These are phyloP conservation scores for Ahaetulla prasina DNA, from an alignment of 2,113 vertebrate genomes.

Conservation along the genomic window DNA sequence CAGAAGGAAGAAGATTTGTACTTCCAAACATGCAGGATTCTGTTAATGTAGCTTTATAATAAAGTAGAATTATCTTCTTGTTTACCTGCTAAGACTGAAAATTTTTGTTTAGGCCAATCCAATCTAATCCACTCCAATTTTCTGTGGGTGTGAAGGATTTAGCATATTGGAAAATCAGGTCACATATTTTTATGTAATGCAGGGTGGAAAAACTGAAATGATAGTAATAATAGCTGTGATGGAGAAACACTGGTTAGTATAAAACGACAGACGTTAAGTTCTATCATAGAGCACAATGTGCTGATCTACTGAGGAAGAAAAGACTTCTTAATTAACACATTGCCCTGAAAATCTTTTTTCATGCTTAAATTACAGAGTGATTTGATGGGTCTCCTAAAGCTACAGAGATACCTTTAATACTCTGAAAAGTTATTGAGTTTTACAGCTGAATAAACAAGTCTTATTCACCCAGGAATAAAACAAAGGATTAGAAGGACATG, in stretches of 20 bases:
- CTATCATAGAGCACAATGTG: background rate
- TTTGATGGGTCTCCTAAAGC: conserved; percentile 6
- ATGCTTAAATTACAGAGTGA: conserved; percentile 8
- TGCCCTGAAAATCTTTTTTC: conserved; percentile 10
- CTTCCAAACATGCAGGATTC: background rate
- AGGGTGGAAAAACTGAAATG: background rate
- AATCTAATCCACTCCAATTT: no score
- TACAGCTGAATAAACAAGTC: background rate
- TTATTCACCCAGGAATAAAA: conserved; percentile 1
- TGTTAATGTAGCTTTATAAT: background rate
- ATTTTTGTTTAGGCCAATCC: background rate
- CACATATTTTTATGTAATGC: background rate
- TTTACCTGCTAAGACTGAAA: background rate
- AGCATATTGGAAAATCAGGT: background rate
- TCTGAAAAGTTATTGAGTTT: background rate
- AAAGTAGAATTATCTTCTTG: background rate
- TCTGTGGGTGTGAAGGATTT: background rate
- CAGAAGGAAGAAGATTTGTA: background rate
- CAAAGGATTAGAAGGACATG: background rate
- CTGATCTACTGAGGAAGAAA: background rate
- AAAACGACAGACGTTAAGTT: background rate
- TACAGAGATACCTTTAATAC: conserved; percentile 2
- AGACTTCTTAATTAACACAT: conserved; percentile 6
- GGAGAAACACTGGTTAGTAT: background rate
- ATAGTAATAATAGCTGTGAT: background rate